phyloP scores from a whole-genome alignment of 64 coral and sea anemone species.

The Acropora yongei region DNA sequence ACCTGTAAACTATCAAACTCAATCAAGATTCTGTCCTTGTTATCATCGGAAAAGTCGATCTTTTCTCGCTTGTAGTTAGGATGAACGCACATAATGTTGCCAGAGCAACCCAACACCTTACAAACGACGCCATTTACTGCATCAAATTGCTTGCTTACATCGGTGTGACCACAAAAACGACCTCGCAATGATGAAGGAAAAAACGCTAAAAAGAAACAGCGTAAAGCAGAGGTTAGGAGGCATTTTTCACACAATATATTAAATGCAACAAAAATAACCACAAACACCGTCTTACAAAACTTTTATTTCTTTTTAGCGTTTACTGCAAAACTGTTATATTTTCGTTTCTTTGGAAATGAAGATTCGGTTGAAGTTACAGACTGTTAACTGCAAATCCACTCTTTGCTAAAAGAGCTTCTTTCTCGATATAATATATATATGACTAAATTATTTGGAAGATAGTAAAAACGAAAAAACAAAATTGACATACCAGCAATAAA shows the following conservation, averaged over 20 bases:
- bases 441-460: not conserved
- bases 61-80: not conserved
- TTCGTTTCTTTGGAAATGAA: no score
- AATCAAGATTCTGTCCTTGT: not conserved
- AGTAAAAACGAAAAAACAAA: not conserved
- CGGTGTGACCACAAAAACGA: not conserved
- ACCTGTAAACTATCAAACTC: constrained; percentile 37
- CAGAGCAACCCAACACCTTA: not conserved
- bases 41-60: not conserved
- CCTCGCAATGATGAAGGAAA: not conserved
- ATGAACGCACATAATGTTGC: constrained; percentile 21
- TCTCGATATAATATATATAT: no score
- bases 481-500: no score
- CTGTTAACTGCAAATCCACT: no score
- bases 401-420: no score
- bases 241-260: no score
- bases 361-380: no score
- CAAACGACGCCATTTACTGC: constrained; percentile 17
- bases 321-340: no score
- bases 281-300: no score
- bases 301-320: no score
- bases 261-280: no score
- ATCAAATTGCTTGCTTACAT: not conserved
- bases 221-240: not conserved
- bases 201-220: not conserved